phyloP scores from a whole-genome alignment of 1,140 invertebrate species.

The Drosophila triauraria region DNA sequence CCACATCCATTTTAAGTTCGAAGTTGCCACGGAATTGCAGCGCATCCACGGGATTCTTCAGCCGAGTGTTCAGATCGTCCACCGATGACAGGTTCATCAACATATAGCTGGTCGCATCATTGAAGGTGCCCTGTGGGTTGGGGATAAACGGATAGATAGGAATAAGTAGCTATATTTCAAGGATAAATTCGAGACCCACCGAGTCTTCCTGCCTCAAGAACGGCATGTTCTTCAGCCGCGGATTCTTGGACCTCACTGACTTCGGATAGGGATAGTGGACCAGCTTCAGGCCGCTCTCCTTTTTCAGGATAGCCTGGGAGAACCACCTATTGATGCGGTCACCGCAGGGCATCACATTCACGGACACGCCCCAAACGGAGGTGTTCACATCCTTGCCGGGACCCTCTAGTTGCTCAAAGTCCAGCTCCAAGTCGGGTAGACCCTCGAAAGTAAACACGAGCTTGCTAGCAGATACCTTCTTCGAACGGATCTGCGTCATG shows the following conservation, averaged over 20 bases:
- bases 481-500: slow-evolving; percentile 86
- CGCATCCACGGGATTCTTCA: slow-evolving; percentile 85
- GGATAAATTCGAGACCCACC: slow-evolving; percentile 37
- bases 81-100: slow-evolving; percentile 85
- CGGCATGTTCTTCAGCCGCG: slow-evolving; percentile 60
- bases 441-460: slow-evolving; percentile 85
- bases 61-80: slow-evolving; percentile 85
- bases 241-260: slow-evolving; percentile 61
- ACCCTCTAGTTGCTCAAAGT: slow-evolving; percentile 69
- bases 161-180: background rate
- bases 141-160: background rate
- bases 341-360: slow-evolving; percentile 87
- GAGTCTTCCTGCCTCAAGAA: slow-evolving; percentile 67
- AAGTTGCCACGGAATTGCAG: slow-evolving; percentile 86
- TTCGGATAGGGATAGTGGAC: slow-evolving; percentile 87
- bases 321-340: slow-evolving; percentile 88
- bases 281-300: slow-evolving; percentile 86
- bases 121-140: slow-evolving; percentile 84
- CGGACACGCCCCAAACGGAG: slow-evolving; percentile 85
- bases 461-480: slow-evolving; percentile 68
- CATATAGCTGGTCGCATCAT: slow-evolving; percentile 86
- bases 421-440: slow-evolving; percentile 86
- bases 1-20: slow-evolving; percentile 85
- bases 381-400: slow-evolving; percentile 82
- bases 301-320: slow-evolving; percentile 86